Evolutionary conservation across 2,113 vertebrate species (phyloP).

Genomic region (Mustelus asterias): DNA sequence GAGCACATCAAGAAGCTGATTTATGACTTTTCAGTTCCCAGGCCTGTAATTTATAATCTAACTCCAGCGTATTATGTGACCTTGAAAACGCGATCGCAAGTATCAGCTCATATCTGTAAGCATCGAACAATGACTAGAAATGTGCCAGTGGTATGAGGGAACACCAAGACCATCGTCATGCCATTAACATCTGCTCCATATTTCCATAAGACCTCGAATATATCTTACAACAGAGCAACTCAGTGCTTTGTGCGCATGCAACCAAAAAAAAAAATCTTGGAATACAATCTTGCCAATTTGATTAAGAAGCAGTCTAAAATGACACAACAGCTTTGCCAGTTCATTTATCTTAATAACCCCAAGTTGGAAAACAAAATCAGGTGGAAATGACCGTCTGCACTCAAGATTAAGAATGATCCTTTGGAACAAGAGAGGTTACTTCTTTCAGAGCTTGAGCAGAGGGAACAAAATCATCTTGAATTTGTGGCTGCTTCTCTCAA

Average conservation of each 20-base stretch:
- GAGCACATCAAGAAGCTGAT: background rate
- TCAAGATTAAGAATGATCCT: background rate
- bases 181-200: conserved; percentile 17
- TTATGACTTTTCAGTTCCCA: background rate
- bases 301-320: conserved; percentile 6
- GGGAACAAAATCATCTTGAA: background rate
- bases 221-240: background rate
- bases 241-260: background rate
- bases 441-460: background rate
- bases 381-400: background rate
- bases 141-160: background rate
- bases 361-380: background rate
- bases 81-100: background rate
- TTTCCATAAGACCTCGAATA: background rate
- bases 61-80: background rate
- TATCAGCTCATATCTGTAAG: background rate
- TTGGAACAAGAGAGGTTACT: background rate
- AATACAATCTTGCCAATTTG: conserved; percentile 3
- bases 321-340: background rate
- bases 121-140: background rate
- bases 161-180: background rate
- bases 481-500: background rate
- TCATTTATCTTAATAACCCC: background rate
- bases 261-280: background rate
- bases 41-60: background rate